Evolutionary conservation across 2,113 vertebrate genomes (phyloP).

Genomic region (Garra rufa): DNA sequence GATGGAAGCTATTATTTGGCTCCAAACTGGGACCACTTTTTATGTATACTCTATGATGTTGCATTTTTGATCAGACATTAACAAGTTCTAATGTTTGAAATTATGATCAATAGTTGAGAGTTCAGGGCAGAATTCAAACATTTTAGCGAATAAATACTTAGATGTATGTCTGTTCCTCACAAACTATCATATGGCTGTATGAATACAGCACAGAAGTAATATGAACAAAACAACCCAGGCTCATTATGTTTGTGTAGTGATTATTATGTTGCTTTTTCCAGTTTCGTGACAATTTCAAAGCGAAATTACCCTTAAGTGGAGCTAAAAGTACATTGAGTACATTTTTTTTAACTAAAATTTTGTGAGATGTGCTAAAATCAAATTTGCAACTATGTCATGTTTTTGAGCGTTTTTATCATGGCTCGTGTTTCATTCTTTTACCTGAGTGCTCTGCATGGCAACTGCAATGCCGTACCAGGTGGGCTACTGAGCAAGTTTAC

Average conservation of each 20-base stretch:
- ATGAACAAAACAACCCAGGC: not conserved
- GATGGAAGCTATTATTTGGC: no score
- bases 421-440: no score
- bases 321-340: no score
- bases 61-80: not conserved
- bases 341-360: no score
- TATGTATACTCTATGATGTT: no score
- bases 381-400: not conserved
- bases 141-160: not conserved
- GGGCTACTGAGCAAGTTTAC: not conserved
- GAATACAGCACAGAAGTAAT: not conserved
- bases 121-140: no score
- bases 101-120: not conserved
- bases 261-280: not conserved
- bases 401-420: not conserved
- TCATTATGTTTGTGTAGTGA: not conserved
- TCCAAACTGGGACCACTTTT: no score
- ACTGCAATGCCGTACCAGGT: not conserved
- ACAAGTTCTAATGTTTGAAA: not conserved
- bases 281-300: not conserved
- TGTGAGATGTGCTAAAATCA: no score
- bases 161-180: not conserved
- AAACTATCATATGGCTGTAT: not conserved
- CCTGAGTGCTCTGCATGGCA: fast-evolving
- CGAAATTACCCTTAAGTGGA: not conserved